phyloP scores from a whole-genome alignment of 2,797 vertebrate genomes.

The Selene dorsalis region DNA sequence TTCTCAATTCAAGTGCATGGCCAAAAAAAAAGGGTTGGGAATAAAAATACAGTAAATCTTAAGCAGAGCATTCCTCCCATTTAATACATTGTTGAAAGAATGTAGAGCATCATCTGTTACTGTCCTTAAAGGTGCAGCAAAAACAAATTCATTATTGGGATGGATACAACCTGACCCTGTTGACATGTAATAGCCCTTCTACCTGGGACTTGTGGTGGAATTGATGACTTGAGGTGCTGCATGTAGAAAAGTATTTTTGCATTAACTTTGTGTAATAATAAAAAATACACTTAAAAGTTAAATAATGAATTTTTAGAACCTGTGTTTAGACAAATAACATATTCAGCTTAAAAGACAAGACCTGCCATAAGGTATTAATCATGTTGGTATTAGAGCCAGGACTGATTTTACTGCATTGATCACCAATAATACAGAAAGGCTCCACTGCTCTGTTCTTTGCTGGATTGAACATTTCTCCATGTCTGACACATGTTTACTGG shows the following conservation, averaged over 20 bases:
- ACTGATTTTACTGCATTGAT: background rate
- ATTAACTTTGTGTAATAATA: background rate
- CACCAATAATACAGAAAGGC: background rate
- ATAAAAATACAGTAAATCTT: background rate
- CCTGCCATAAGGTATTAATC: background rate
- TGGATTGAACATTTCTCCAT: constrained; percentile 28
- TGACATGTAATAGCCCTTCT: too few species aligned
- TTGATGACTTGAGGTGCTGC: background rate
- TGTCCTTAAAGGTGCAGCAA: background rate
- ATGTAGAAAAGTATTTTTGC: background rate
- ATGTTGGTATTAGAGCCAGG: background rate
- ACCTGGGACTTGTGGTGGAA: too few species aligned
- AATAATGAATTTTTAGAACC: background rate
- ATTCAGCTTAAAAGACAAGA: background rate
- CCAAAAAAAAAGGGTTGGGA: constrained; percentile 10
- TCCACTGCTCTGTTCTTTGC: constrained; percentile 11
- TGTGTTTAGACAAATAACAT: background rate
- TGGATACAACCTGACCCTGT: too few species aligned
- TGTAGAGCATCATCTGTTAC: background rate
- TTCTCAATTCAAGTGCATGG: background rate
- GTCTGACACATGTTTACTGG: constrained; percentile 20
- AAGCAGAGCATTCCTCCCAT: background rate
- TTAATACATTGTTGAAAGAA: background rate
- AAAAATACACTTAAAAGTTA: background rate
- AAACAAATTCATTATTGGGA: background rate